Percentiles rank a stretch among this genome's conserved stretches.
Conservation (phyloP, 2,113 vertebrate species). For the Chaetops frenatus region DNA sequence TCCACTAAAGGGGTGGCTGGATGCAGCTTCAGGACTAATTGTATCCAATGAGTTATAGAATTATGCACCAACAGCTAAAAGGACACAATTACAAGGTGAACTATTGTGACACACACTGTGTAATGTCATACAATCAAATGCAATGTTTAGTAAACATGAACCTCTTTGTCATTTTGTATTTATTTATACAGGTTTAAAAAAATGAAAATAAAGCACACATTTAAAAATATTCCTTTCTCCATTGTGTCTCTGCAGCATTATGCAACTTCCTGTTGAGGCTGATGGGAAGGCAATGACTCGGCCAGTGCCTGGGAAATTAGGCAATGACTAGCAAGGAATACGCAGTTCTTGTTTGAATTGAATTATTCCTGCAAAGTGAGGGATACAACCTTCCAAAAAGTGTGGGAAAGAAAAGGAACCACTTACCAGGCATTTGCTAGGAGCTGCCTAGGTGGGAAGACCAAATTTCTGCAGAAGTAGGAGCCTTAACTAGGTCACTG, state of each 20-base stretch:
- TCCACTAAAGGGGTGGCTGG: conserved; percentile 61
- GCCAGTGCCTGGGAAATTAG: neutral
- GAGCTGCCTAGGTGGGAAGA: neutral
- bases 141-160: conserved; percentile 71
- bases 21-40: conserved; percentile 61
- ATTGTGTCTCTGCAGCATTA: neutral
- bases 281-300: neutral
- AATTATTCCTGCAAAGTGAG: neutral
- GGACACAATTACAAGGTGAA: conserved; percentile 64
- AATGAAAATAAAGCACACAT: conserved; percentile 68
- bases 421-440: neutral
- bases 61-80: conserved; percentile 64
- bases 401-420: neutral
- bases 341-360: neutral
- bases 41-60: conserved; percentile 57
- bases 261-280: neutral
- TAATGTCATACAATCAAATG: conserved; percentile 71
- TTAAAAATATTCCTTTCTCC: conserved; percentile 45
- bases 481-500: neutral
- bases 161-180: conserved; percentile 72
- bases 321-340: neutral
- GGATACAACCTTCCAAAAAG: neutral
- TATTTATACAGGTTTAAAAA: conserved; percentile 70
- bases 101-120: conserved; percentile 67
- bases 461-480: neutral